Evolutionary conservation across 2,113 vertebrate species (phyloP).

Genomic region (Syrmaticus mikado): DNA sequence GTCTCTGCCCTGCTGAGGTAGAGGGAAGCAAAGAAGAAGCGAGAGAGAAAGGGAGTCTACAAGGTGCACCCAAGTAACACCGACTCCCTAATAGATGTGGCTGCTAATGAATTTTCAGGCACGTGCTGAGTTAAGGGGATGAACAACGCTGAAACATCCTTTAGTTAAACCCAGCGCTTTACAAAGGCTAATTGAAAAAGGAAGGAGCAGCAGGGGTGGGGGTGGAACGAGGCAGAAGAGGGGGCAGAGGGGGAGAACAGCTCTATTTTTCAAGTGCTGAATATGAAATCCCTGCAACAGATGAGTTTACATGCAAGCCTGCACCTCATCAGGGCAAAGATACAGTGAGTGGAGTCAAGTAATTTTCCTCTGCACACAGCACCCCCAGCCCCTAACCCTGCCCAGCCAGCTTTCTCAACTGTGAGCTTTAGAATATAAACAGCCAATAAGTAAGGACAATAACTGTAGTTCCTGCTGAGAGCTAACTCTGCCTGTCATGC

Average conservation of each 20-base stretch:
- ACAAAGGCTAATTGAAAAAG: constrained; percentile 44
- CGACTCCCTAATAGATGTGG: not conserved
- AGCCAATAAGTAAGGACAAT: constrained; percentile 77
- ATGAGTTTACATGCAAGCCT: constrained; percentile 36
- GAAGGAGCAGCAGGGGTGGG: not conserved
- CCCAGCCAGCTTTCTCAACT: constrained; percentile 55
- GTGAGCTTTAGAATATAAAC: constrained; percentile 70
- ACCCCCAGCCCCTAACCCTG: constrained; percentile 17
- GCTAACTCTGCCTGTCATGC: constrained; percentile 70
- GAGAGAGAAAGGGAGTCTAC: not conserved
- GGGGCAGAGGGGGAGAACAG: not conserved
- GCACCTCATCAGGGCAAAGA: constrained; percentile 28
- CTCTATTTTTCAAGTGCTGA: constrained; percentile 48
- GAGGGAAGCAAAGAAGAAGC: not conserved
- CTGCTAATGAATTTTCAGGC: constrained; percentile 47
- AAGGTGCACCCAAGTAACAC: accelerated
- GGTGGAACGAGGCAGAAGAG: not conserved
- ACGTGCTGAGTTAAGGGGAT: constrained; percentile 25
- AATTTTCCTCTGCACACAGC: constrained; percentile 36
- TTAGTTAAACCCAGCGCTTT: constrained; percentile 29
- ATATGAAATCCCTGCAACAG: constrained; percentile 54
- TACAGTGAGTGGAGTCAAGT: not conserved
- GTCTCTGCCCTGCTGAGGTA: accelerated
- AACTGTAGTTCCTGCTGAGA: constrained; percentile 76
- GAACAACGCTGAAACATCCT: not conserved